These are phyloP conservation scores for Drosophila setosimentum DNA, from an alignment of 2,888 invertebrate species.

Conservation along the genomic window DNA sequence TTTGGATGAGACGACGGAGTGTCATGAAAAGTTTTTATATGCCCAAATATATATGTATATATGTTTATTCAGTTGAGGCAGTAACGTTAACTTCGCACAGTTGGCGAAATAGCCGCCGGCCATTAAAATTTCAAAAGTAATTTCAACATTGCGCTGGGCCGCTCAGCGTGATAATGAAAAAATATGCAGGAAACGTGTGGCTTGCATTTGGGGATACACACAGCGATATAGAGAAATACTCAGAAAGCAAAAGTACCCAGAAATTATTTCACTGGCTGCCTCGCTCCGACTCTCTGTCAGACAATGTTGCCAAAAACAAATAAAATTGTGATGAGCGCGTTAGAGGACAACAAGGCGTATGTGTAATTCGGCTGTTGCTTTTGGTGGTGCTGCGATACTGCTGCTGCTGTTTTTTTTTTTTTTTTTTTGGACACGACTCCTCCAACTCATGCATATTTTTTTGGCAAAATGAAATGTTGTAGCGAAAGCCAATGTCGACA, in stretches of 20 bases:
- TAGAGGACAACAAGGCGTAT: slow-evolving; percentile 61
- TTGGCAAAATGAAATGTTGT: slow-evolving; percentile 46
- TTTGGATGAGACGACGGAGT: slow-evolving; percentile 14
- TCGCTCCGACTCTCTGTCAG: neutral
- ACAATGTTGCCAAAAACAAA: slow-evolving; percentile 20
- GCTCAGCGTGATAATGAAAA: slow-evolving; percentile 48
- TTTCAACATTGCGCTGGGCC: slow-evolving; percentile 54
- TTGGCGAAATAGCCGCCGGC: slow-evolving; percentile 49
- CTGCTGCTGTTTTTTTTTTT: slow-evolving; percentile 8
- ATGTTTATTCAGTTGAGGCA: neutral
- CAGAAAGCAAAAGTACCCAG: slow-evolving; percentile 24
- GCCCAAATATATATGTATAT: neutral
- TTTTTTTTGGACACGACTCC: slow-evolving; percentile 12
- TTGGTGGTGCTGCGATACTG: slow-evolving; percentile 7
- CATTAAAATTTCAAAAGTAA: slow-evolving; percentile 71
- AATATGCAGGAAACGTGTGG: slow-evolving; percentile 34
- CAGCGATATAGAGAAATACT: slow-evolving; percentile 10
- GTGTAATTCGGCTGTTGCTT: slow-evolving; percentile 61
- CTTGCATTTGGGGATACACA: slow-evolving; percentile 35
- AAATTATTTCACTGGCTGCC: slow-evolving; percentile 18
- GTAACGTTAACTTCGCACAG: slow-evolving; percentile 14
- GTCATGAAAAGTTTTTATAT: slow-evolving; percentile 37
- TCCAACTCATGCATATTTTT: slow-evolving; percentile 61
- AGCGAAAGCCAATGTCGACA: slow-evolving; percentile 17
- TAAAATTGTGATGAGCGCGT: slow-evolving; percentile 46